Base-by-base conservation (phyloP, 2,888 invertebrate genomes). In the Apodemia zela region DNA sequence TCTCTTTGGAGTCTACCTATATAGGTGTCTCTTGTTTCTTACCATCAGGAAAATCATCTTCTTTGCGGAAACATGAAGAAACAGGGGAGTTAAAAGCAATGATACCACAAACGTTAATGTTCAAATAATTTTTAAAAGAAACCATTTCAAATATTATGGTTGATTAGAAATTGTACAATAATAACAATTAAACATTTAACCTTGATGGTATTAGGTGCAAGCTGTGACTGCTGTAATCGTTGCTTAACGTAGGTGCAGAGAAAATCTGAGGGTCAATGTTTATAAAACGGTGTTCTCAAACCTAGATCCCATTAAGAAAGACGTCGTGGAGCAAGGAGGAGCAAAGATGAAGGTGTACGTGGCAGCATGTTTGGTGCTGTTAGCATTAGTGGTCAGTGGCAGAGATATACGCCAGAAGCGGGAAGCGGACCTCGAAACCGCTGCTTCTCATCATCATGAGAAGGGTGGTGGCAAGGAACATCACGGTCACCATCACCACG, bases 381-480 rank as follows among this genome's bases (percentile, higher is more conserved):
- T 93, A 74, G 74, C 87, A 75, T 82, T 89, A 74, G 67, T 94
- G 72, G 76, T 92, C 68, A 73, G 88, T 66, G 81, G 93, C 15
- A 76, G 85, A 47, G 77, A 82, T 64, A 68, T 93, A 58, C 82
- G 93, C 54, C 82, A 89, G 72, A 85, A 84, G 69, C 85, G 89
- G 11, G 87, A 84, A 59, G 87, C 84, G 1, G 94, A 94, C 74
- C 82, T 93, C 17, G 93, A 92, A 66, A 74, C 86, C 0, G 93
- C 94, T 0, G 94, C 93, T 11, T 77, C 85, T 0, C 65, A 71
- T 2, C 79, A 84, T 67, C 84, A 87, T 69, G 87, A 89, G 67
- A 85, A 85, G 68, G 95, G 95, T 10, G 94, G 93, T 4, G 94
- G 94, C 8, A 90, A 93, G 49, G 94, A 94, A 69, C 93, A n/a